Conservation (phyloP, 2,888 invertebrate species). For the Cantharis lateralis region DNA sequence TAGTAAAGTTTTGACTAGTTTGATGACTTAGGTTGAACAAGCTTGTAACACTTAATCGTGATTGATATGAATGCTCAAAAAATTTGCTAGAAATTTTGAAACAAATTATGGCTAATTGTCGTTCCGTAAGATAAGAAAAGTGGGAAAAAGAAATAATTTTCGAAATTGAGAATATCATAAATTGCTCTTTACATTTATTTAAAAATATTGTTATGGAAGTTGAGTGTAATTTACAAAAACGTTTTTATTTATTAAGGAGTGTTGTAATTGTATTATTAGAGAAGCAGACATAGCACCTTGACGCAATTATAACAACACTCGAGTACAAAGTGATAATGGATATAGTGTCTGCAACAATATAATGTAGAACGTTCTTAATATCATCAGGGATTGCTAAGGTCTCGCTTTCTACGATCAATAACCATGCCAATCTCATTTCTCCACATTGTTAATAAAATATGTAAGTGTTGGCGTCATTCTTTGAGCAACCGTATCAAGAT, state of each 20-base stretch:
- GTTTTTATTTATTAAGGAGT: constrained; percentile 27
- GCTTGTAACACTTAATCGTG: neutral
- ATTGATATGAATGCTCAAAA: neutral
- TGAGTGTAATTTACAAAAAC: constrained; percentile 1
- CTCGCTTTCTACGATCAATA: constrained; percentile 26
- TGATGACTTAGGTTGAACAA: neutral
- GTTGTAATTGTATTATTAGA: constrained; percentile 44
- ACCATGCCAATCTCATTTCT: constrained; percentile 19
- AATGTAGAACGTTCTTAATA: constrained; percentile 35
- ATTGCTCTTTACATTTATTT: neutral
- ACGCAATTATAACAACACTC: constrained; percentile 45
- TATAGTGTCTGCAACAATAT: constrained; percentile 40
- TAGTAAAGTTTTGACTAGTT: neutral
- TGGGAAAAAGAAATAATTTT: neutral
- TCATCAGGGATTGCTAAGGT: constrained; percentile 27
- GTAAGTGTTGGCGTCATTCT: constrained; percentile 3
- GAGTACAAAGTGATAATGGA: constrained; percentile 42
- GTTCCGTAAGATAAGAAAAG: neutral
- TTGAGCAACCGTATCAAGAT: neutral
- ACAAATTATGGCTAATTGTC: neutral
- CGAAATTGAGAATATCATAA: neutral
- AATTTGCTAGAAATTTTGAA: neutral
- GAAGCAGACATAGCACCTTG: constrained; percentile 41
- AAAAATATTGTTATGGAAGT: neutral
- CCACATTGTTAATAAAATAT: constrained; percentile 16